Conservation (phyloP, 2,797 vertebrate species). For the Pangasius djambal region DNA sequence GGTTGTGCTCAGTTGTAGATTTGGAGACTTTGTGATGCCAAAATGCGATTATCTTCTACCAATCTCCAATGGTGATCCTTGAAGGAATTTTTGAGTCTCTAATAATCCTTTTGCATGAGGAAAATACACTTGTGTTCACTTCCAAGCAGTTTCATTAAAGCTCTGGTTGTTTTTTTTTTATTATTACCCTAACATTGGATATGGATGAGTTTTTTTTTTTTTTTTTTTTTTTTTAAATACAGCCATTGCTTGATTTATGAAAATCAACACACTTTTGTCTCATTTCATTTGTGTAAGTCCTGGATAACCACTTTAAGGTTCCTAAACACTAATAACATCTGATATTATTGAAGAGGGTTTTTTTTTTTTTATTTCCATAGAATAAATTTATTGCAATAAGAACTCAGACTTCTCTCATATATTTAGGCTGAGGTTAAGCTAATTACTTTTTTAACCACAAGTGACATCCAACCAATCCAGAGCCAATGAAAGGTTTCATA, state of each 20-base stretch:
- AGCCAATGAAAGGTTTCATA: neutral
- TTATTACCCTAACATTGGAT: neutral
- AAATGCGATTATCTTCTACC: neutral
- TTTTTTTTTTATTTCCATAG: no score
- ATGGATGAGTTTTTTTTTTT: neutral
- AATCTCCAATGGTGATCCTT: neutral
- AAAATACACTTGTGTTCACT: neutral
- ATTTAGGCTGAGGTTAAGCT: neutral
- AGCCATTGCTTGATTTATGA: neutral
- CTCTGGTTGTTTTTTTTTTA: neutral
- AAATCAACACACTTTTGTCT: neutral
- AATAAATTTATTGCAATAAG: neutral
- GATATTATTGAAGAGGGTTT: neutral
- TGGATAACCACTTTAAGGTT: neutral
- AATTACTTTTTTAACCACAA: neutral
- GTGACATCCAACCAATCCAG: neutral
- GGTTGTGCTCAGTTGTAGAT: neutral
- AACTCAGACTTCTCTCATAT: neutral
- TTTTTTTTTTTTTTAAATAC: neutral
- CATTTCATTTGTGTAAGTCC: neutral
- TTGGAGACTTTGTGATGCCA: neutral
- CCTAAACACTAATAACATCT: neutral
- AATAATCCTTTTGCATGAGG: neutral
- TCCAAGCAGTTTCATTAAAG: neutral
- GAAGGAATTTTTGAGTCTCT: neutral